A percentile compares a stretch with the other conserved stretches of the same genome.
Conservation (phyloP, 1,140 invertebrate species). For the Thaumetopoea pityocampa region DNA sequence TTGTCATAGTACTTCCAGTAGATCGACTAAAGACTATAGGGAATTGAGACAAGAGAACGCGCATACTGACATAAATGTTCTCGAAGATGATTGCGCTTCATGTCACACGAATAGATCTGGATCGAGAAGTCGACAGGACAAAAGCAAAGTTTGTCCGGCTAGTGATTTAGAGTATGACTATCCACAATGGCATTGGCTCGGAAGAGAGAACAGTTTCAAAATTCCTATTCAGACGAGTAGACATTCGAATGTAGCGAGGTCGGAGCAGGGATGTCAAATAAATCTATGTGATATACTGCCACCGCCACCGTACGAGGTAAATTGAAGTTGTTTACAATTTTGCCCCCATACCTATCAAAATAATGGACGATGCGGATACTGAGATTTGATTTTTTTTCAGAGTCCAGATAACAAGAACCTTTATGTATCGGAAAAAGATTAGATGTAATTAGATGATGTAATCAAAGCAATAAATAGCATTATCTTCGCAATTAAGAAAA, state of each 20-base stretch:
- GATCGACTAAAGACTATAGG: constrained; percentile 67
- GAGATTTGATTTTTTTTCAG: constrained; percentile 39
- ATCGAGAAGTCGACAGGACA: constrained; percentile 64
- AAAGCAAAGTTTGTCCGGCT: constrained; percentile 64
- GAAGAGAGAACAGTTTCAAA: constrained; percentile 72
- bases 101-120: constrained; percentile 64
- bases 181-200: constrained; percentile 70
- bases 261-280: constrained; percentile 73
- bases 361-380: constrained; percentile 14
- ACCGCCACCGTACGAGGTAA: constrained; percentile 70
- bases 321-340: constrained; percentile 39
- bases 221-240: constrained; percentile 63
- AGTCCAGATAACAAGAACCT: constrained; percentile 59
- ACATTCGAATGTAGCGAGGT: constrained; percentile 61
- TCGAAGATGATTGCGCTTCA: constrained; percentile 62
- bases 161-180: constrained; percentile 72
- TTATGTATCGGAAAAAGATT: constrained; percentile 19
- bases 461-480: constrained; percentile 64
- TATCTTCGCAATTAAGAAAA: constrained; percentile 34
- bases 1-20: constrained; percentile 66
- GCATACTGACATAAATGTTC: constrained; percentile 54
- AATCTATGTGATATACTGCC: constrained; percentile 73
- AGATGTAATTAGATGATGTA: constrained; percentile 22
- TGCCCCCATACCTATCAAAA: constrained; percentile 7
- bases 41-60: constrained; percentile 54